Conservation (phyloP, 2,888 invertebrate species). For the Hypomecis punctinalis region DNA sequence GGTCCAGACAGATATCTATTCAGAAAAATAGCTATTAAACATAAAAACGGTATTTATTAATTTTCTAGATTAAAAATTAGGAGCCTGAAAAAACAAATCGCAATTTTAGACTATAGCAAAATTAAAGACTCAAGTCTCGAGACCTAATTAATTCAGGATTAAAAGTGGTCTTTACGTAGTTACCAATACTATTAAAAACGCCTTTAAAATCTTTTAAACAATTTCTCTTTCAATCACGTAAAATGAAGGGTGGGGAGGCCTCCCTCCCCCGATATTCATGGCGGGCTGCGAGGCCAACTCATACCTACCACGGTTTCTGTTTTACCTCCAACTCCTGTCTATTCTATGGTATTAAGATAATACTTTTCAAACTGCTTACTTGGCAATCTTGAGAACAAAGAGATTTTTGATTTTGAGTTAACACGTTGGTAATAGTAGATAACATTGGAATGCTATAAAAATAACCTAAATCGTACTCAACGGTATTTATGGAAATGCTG, state of each 20-base stretch:
- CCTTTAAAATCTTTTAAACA: constrained; percentile 66
- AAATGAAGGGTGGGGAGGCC: constrained; percentile 65
- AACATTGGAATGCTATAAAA: not conserved
- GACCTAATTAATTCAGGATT: constrained; percentile 28
- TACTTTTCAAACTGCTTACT: constrained; percentile 27
- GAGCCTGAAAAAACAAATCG: not conserved
- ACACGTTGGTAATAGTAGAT: not conserved
- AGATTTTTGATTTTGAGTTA: not conserved
- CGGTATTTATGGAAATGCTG: too few species aligned
- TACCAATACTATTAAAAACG: constrained; percentile 60
- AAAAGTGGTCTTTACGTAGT: constrained; percentile 31
- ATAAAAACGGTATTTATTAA: not conserved
- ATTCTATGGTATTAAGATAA: constrained; percentile 30
- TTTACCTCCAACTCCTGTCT: too few species aligned
- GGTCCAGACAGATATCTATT: too few species aligned
- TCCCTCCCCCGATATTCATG: constrained; percentile 61
- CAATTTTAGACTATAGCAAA: not conserved
- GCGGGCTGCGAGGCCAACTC: constrained; percentile 50
- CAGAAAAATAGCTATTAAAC: not conserved
- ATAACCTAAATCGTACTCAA: not conserved
- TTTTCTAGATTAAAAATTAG: not conserved
- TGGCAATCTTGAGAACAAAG: constrained; percentile 22
- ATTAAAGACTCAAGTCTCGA: constrained; percentile 1
- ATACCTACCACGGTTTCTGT: constrained; percentile 60
- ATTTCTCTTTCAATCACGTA: constrained; percentile 79